A percentile compares a stretch with the other conserved stretches of the same genome.
phyloP scores from a whole-genome alignment of 2,797 vertebrate genomes.

The Gobionotothen gibberifrons region DNA sequence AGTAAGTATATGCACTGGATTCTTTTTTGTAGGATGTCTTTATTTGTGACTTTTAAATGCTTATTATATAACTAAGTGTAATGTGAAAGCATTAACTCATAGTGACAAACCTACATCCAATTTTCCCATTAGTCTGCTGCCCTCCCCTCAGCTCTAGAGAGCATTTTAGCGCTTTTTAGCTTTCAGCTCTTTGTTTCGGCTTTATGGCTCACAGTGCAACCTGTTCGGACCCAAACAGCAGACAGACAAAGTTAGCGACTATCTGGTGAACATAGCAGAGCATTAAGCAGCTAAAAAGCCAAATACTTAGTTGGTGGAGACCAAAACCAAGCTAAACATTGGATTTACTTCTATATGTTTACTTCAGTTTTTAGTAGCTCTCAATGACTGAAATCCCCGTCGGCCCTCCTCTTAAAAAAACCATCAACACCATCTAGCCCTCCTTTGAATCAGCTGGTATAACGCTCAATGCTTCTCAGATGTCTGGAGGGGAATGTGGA shows the following conservation, averaged over 20 bases:
- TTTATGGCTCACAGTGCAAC: no score
- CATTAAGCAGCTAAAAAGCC: background rate
- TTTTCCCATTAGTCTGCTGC: background rate
- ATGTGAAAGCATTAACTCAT: background rate
- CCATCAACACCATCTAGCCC: constrained; percentile 42
- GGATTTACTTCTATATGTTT: background rate
- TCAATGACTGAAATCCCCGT: constrained; percentile 46
- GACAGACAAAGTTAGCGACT: background rate
- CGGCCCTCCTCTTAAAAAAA: constrained; percentile 39
- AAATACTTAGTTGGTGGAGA: no score
- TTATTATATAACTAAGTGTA: background rate
- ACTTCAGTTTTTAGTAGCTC: constrained; percentile 46
- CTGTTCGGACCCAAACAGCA: no score
- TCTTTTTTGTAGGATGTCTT: background rate
- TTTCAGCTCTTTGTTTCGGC: no score
- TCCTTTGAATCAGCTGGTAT: constrained; percentile 75
- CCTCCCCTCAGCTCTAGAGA: background rate
- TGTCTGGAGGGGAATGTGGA: constrained; percentile 71
- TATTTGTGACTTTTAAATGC: background rate
- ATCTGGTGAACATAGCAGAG: background rate
- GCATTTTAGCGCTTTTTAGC: background rate
- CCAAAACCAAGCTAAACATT: constrained; percentile 14
- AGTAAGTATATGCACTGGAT: constrained; percentile 85
- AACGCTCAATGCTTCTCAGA: constrained; percentile 78
- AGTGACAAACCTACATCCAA: background rate